A percentile compares a stretch with the other conserved stretches of the same genome.
These are phyloP conservation scores for Leuctra nigra DNA, from an alignment of 2,888 invertebrate genomes.

Conservation along the genomic window DNA sequence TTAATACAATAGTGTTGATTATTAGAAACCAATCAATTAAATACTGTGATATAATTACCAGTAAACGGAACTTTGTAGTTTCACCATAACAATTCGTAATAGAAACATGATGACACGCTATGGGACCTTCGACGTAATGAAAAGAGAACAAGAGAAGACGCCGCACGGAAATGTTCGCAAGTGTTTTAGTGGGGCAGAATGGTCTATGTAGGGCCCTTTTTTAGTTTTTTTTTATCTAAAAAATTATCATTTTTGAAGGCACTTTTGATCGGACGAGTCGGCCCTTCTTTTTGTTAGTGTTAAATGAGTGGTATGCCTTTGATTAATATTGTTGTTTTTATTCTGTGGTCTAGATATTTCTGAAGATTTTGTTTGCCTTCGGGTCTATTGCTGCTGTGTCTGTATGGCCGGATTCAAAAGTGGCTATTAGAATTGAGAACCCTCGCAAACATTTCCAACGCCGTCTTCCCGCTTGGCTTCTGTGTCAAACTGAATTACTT, in stretches of 20 bases:
- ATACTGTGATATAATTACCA: constrained; percentile 28
- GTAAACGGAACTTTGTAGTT: constrained; percentile 29
- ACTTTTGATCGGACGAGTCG: constrained; percentile 92
- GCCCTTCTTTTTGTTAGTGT: constrained; percentile 61
- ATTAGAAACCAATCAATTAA: constrained; percentile 29
- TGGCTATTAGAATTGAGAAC: constrained; percentile 70
- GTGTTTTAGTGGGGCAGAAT: constrained; percentile 57
- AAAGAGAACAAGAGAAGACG: constrained; percentile 25
- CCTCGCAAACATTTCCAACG: constrained; percentile 30
- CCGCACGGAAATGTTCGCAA: constrained; percentile 21
- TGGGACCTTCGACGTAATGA: constrained; percentile 31
- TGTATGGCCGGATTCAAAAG: constrained; percentile 33
- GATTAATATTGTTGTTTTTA: constrained; percentile 11
- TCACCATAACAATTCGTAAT: constrained; percentile 29
- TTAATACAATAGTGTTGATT: constrained; percentile 29
- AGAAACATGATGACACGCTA: constrained; percentile 28
- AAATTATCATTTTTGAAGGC: constrained; percentile 72
- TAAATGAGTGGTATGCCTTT: constrained; percentile 32
- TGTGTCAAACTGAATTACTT: too few relatives aligned
- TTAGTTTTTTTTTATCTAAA: constrained; percentile 68
- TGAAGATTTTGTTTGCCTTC: constrained; percentile 57
- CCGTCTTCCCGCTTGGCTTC: constrained; percentile 9
- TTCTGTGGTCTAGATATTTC: constrained; percentile 6
- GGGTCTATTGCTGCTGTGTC: constrained; percentile 63
- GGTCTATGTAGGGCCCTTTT: constrained; percentile 86